Evolutionary conservation across 2,113 vertebrate genomes (phyloP).

Genomic region (Phaethon lepturus): DNA sequence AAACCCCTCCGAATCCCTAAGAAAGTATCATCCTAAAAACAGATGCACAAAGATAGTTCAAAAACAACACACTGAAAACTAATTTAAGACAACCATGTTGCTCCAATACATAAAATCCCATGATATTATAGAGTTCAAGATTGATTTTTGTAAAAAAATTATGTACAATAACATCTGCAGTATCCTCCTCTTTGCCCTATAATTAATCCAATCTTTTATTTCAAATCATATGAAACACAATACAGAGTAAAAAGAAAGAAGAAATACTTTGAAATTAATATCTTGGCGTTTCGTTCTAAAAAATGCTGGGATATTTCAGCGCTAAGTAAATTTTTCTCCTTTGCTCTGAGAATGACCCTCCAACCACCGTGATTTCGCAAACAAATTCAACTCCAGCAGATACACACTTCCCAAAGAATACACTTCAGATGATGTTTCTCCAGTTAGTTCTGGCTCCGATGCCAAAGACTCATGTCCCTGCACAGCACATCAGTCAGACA

Average conservation of each 20-base stretch:
- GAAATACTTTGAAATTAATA: slow-evolving; percentile 18
- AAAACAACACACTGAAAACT: slow-evolving; percentile 53
- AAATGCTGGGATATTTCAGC: background rate
- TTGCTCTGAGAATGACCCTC: slow-evolving; percentile 29
- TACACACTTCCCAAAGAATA: background rate
- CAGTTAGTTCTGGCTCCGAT: background rate
- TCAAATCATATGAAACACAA: slow-evolving; percentile 8
- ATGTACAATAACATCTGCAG: background rate
- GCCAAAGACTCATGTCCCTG: background rate
- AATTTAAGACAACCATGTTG: slow-evolving; percentile 13
- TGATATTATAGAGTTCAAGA: background rate
- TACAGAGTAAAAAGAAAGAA: background rate
- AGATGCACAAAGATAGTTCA: background rate
- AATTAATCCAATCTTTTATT: slow-evolving; percentile 9
- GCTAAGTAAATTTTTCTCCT: slow-evolving; percentile 20
- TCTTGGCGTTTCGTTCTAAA: background rate
- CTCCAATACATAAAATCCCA: background rate
- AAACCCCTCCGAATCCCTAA: background rate
- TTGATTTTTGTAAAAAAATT: background rate
- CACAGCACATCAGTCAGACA: background rate
- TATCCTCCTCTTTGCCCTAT: background rate
- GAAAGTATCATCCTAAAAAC: slow-evolving; percentile 3
- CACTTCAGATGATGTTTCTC: background rate
- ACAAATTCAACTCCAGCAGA: background rate
- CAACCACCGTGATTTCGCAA: background rate